A percentile compares a stretch with the other conserved stretches of the same genome.
Evolutionary conservation across 92 coral and sea anemone genomes (phyloP).

Genomic region (Zoanthus sansibaricus): DNA sequence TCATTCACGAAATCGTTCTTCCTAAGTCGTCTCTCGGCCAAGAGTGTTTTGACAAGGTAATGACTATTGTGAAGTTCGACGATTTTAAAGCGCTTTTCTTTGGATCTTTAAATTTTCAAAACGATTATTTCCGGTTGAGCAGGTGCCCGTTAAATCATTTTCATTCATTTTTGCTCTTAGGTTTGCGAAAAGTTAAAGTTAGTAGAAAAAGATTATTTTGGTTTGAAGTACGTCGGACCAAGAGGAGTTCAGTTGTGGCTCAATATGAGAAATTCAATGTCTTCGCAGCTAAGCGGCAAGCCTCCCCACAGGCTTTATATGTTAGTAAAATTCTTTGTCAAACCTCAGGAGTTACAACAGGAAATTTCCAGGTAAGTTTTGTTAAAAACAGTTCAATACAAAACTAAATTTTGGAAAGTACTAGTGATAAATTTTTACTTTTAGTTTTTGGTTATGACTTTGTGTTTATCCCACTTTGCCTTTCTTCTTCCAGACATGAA

Average conservation of each 20-base stretch:
- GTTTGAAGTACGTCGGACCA: conserved; percentile 89
- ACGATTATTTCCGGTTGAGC: conserved; percentile 42
- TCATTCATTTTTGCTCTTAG: conserved; percentile 53
- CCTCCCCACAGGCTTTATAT: conserved; percentile 94
- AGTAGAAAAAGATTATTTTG: conserved; percentile 95
- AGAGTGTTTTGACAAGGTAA: conserved; percentile 97
- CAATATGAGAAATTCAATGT: conserved; percentile 91
- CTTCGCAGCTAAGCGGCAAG: conserved; percentile 92
- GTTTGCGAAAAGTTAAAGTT: conserved; percentile 94
- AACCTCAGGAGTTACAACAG: conserved; percentile 98
- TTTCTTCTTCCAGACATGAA: conserved; percentile 78
- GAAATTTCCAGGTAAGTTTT: conserved; percentile 93
- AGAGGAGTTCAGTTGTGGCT: conserved; percentile 93
- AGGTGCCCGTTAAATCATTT: conserved; percentile 13
- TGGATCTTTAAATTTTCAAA: conserved; percentile 30
- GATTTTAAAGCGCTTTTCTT: conserved; percentile 14
- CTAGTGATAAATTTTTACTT: background rate
- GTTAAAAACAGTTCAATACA: background rate
- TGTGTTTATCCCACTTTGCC: conserved; percentile 1
- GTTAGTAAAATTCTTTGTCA: conserved; percentile 95
- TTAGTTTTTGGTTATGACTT: background rate
- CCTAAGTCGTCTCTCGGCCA: conserved; percentile 94
- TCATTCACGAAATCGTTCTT: conserved; percentile 92
- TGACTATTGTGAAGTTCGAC: conserved; percentile 17
- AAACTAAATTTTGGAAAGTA: background rate